Percentiles rank a stretch among this genome's conserved stretches.
phyloP scores from a whole-genome alignment of 1,140 invertebrate genomes.

The Caenorhabditis remanei region DNA sequence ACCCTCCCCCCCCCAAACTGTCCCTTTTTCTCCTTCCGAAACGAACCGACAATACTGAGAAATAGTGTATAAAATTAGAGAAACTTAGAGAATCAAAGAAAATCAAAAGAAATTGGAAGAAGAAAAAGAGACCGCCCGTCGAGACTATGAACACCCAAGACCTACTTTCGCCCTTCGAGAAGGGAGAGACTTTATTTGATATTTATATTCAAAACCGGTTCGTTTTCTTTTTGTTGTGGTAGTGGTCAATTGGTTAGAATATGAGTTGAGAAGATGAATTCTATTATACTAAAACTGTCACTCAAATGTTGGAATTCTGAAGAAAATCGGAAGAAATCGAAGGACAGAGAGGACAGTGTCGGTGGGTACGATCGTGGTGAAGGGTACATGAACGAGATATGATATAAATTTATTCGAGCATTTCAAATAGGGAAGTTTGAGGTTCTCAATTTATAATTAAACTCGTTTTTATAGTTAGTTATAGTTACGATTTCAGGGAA shows the following conservation, averaged over 20 bases:
- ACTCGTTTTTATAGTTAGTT: no score
- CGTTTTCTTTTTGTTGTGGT: neutral
- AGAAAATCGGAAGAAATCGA: slow-evolving; percentile 3
- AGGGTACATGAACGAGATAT: no score
- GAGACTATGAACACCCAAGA: slow-evolving; percentile 17
- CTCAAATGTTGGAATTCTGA: neutral
- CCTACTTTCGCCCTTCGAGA: neutral
- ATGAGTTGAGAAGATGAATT: no score
- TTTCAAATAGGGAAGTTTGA: no score
- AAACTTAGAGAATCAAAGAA: slow-evolving; percentile 2
- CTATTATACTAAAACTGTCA: no score
- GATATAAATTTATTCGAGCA: no score
- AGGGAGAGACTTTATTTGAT: neutral
- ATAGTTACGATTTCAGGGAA: no score
- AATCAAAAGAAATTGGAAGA: neutral
- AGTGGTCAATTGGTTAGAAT: neutral
- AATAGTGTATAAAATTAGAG: neutral
- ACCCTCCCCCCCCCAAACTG: no score
- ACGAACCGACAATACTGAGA: neutral
- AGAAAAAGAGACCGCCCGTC: slow-evolving; percentile 20
- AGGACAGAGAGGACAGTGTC: neutral
- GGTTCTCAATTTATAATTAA: no score
- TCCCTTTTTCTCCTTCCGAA: neutral
- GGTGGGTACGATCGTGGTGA: no score
- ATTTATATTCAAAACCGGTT: slow-evolving; percentile 3